phyloP scores from a whole-genome alignment of 2,888 invertebrate genomes.

The Lasius fuliginosus region DNA sequence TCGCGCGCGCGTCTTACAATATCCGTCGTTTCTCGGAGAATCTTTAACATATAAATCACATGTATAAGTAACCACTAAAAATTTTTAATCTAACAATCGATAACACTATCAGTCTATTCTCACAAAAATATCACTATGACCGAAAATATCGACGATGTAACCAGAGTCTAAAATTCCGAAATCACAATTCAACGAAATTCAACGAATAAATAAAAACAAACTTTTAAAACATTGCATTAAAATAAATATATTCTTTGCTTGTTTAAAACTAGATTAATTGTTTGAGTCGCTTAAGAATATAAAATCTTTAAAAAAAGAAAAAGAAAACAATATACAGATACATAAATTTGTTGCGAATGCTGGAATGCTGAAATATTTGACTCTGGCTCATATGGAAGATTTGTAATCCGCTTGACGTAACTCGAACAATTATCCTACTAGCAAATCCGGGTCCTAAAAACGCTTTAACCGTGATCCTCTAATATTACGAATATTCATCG shows the following conservation, averaged over 20 bases:
- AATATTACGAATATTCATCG: constrained; percentile 69
- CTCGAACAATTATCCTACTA: constrained; percentile 57
- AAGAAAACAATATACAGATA: neutral
- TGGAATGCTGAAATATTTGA: constrained; percentile 54
- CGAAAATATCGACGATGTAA: constrained; percentile 67
- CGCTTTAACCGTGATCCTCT: constrained; percentile 67
- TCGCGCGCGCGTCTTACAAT: constrained; percentile 70
- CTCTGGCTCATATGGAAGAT: constrained; percentile 63
- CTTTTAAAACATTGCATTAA: neutral
- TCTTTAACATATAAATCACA: constrained; percentile 76
- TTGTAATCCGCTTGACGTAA: constrained; percentile 57
- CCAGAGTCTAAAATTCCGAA: constrained; percentile 59
- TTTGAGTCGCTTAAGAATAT: constrained; percentile 16
- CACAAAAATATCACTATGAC: constrained; percentile 79
- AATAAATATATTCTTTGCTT: neutral
- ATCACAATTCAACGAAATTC: constrained; percentile 4
- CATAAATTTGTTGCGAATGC: constrained; percentile 10
- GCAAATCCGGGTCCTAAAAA: constrained; percentile 65
- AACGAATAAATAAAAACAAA: constrained; percentile 34
- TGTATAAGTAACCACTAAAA: constrained; percentile 67
- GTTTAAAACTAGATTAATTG: neutral
- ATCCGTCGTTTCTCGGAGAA: constrained; percentile 60
- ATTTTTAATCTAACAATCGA: constrained; percentile 72
- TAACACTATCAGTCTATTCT: constrained; percentile 82
- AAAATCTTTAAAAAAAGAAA: neutral